Conservation (phyloP, 2,113 vertebrate species). For the Tragelaphus imberbis region DNA sequence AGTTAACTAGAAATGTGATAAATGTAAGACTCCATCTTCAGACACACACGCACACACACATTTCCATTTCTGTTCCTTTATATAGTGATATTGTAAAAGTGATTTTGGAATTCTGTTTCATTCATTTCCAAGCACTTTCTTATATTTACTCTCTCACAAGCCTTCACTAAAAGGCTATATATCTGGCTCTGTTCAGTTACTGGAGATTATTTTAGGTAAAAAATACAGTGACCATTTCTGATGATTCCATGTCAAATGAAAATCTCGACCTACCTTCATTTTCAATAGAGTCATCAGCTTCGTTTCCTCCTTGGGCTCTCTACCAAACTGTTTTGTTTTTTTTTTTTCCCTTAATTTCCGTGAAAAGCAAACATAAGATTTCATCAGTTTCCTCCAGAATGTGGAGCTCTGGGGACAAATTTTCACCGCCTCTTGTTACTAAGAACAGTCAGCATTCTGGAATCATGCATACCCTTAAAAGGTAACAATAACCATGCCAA, state of each 20-base stretch:
- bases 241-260: neutral
- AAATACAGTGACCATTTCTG: neutral
- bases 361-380: neutral
- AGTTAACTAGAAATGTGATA: neutral
- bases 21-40: neutral
- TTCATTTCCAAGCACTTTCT: neutral
- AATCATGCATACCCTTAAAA: constrained; percentile 31
- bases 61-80: neutral
- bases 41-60: neutral
- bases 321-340: neutral
- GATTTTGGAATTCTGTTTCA: neutral
- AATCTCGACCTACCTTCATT: neutral
- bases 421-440: neutral
- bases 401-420: neutral
- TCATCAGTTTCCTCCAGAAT: neutral
- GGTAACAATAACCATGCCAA: neutral
- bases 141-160: neutral
- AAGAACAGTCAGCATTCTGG: neutral
- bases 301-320: neutral
- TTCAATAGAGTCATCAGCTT: neutral
- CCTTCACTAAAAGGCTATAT: neutral
- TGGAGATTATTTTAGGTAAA: neutral
- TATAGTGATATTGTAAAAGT: neutral
- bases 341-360: neutral
- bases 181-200: neutral